A percentile compares a stretch with the other conserved stretches of the same genome.
Conservation (phyloP, 2,113 vertebrate species). For the Larimichthys crocea region DNA sequence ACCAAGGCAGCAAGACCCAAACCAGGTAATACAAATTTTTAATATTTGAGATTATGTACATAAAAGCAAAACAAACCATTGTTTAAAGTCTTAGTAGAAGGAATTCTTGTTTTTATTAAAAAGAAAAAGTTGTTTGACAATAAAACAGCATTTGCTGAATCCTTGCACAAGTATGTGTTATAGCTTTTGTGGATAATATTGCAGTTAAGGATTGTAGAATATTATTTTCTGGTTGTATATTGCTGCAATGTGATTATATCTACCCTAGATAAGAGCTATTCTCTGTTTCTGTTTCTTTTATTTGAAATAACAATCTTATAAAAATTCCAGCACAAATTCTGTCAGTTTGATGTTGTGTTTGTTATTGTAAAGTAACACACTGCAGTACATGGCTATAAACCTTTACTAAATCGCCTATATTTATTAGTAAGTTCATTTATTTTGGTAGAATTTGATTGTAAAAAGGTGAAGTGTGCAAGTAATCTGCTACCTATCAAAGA, state of each 20-base stretch:
- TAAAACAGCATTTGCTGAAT: constrained; percentile 6
- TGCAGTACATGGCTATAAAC: not conserved
- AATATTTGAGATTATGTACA: not conserved
- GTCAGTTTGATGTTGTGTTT: not conserved
- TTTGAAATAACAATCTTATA: constrained; percentile 10
- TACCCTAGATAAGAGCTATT: not conserved
- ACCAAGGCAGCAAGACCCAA: constrained; percentile 41
- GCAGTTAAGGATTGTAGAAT: not conserved
- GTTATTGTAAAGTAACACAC: constrained; percentile 26
- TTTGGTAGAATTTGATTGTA: not conserved
- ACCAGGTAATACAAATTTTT: constrained; percentile 46
- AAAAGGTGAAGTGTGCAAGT: not conserved
- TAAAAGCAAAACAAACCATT: not conserved
- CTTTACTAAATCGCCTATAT: not conserved
- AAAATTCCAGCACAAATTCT: constrained; percentile 6
- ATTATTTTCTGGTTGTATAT: constrained; percentile 19
- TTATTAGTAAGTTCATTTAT: constrained; percentile 20
- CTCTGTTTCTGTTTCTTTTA: constrained; percentile 2
- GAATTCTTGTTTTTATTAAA: not conserved
- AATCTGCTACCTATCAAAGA: not conserved
- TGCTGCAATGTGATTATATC: constrained; percentile 30
- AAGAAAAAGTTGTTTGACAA: not conserved
- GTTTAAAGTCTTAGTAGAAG: not conserved
- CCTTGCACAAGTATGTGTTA: not conserved
- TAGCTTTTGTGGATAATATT: not conserved